Base-by-base conservation (phyloP, 2,797 vertebrate species). In the Chloroceryle amazona region DNA sequence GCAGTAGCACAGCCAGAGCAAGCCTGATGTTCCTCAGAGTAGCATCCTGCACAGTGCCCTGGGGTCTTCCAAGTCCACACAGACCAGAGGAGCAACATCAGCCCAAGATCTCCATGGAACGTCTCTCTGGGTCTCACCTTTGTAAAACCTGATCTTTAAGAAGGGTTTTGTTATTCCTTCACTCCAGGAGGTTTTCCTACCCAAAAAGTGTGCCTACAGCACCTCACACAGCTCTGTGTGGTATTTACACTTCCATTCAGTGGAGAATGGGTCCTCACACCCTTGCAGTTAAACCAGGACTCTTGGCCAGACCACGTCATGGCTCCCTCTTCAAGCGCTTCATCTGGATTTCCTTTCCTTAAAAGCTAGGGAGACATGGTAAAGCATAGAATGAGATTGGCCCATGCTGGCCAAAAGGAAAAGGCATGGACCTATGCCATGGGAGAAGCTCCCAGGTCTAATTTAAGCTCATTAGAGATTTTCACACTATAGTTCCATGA, bases 351-450 rank as follows among this genome's bases (percentile, higher is more conserved):
- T 51, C 62, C 37, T 72, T 46, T 41, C 46, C 21, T 75, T 49
- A 33, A 89, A 65, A 31, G 46, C 66, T 33, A 42, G 11, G 37
- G 23, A 81, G 23, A 46, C 2, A 3, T 5, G 3, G 26, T 51
- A 54, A 86, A 93, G 81, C 25, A 31, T 10, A n/a, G 33, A 22
- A 31, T 29, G 42, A 63, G 14, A 76, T 14, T 1, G 10, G 18
- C 6, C 26, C 8, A 6, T 16, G 28, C 35, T 3, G 8, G 39
- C 29, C 57, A 60, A 85, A 86, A 70, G 15, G 11, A 80, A 37
- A 31, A 66, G 29, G 19, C 13, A 37, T 1, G 4, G 39, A 70
- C 13, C 10, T 60, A 20, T 0, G 0, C 10, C 0, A 0, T 5
- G 16, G 52, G 42, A 94, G 10, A 63, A 18, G 39, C 13, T 88